These are phyloP conservation scores for Chelmon rostratus DNA, from an alignment of 2,797 vertebrate species.

Conservation along the genomic window DNA sequence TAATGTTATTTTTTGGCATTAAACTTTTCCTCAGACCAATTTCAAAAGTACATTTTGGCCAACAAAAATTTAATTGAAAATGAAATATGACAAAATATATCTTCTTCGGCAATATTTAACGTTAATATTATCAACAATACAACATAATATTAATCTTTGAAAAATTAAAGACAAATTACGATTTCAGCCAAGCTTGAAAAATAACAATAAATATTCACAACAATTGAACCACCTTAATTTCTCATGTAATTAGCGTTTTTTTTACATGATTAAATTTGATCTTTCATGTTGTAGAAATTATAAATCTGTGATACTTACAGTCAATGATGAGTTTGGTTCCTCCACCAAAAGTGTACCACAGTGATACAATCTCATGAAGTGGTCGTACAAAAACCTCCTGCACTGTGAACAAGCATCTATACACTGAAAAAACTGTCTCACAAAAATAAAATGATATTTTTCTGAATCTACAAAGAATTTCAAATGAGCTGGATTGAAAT, in stretches of 20 bases:
- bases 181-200: neutral
- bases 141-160: neutral
- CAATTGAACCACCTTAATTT: neutral
- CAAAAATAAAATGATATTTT: too few species aligned
- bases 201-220: neutral
- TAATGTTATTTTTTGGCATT: too few species aligned
- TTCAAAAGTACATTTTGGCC: neutral
- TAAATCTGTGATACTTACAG: too few species aligned
- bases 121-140: neutral
- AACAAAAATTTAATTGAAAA: neutral
- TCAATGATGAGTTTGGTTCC: conserved; percentile 7
- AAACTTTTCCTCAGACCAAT: too few species aligned
- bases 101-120: neutral
- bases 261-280: neutral
- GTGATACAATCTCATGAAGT: conserved; percentile 62
- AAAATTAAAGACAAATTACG: neutral
- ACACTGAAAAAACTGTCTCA: too few species aligned
- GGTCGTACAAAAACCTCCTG: conserved; percentile 67
- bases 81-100: neutral
- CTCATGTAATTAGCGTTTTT: too few species aligned
- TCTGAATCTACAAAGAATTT: too few species aligned
- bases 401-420: conserved; percentile 19
- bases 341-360: conserved; percentile 64
- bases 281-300: too few species aligned
- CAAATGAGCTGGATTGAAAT: too few species aligned